A percentile compares a stretch with the other conserved stretches of the same genome.
Evolutionary conservation across 2,888 invertebrate species (phyloP).

Genomic region (Scaptomyza polygonia): DNA sequence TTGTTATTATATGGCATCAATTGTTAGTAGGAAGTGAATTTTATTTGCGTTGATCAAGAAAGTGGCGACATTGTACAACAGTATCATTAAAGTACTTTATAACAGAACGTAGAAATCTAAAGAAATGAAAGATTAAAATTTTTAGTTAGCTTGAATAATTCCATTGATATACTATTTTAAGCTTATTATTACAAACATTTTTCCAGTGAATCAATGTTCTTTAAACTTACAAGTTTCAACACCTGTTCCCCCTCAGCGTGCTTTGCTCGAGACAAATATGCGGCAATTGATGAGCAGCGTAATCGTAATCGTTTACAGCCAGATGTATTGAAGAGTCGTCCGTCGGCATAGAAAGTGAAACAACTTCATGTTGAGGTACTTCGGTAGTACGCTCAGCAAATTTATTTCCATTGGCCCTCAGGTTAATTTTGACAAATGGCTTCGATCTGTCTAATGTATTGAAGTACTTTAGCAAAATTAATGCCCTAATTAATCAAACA

Average conservation of each 20-base stretch:
- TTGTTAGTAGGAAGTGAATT: slow-evolving; percentile 53
- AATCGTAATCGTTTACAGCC: slow-evolving; percentile 38
- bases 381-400: slow-evolving; percentile 54
- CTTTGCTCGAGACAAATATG: background rate
- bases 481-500: slow-evolving; percentile 82
- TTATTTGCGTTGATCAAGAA: background rate
- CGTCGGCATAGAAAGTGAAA: background rate
- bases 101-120: no score
- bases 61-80: slow-evolving; percentile 20
- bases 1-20: slow-evolving; percentile 57
- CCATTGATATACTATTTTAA: no score
- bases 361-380: slow-evolving; percentile 40
- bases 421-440: slow-evolving; percentile 84
- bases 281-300: slow-evolving; percentile 46
- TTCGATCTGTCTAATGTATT: slow-evolving; percentile 83
- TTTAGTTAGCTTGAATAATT: no score
- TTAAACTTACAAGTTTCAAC: background rate
- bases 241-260: background rate
- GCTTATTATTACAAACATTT: background rate
- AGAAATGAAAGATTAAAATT: no score
- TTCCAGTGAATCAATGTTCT: background rate
- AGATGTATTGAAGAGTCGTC: slow-evolving; percentile 6
- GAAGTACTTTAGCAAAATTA: slow-evolving; percentile 83
- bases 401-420: slow-evolving; percentile 75
- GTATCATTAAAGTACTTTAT: no score